Evolutionary conservation across 2,797 vertebrate species (phyloP), one percentile per base, ranked within the genome.

Genomic region (Phataginus tricuspis): DNA sequence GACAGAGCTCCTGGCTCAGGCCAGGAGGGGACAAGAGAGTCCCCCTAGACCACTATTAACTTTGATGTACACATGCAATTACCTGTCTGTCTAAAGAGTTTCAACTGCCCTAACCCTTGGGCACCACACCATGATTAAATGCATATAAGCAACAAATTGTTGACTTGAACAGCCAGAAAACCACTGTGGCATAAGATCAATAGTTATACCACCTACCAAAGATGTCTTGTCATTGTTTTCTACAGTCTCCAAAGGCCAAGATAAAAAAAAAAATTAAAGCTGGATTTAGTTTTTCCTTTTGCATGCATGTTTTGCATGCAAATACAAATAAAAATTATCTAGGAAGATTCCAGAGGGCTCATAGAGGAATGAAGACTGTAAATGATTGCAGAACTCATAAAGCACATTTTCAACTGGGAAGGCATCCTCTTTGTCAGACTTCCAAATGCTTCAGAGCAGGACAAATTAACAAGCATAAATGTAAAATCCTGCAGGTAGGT

Each of bases 61-160:
- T 98, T 97, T 97, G 96, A 98, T 97, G 95, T 96, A 84, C 93
- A 95, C 64, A 86, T 90, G 96, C 91, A 98, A 96, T 98, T 97
- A 97, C 93, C 86, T 95, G 72, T 85, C 68, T 83, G 49, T 94
- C 63, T 91, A 87, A 94, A 96, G 59, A 91, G 49, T 94, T 85
- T 82, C 96, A 94, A 69, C 85, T 77, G 31, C 91, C 93, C 68
- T 91, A 93, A 95, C 57, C 95, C 92, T 75, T 97, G 83, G 77
- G 63, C 3, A 90, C 79, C 61, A 68, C 83, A 91, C 27, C 34
- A 59, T 97, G 93, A 97, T 97, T 96, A 97, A 97, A 94, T 86
- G 96, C n/a, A 69, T 2, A 39, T 8, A 78, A 71, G 80, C 94
- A 97, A 96, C 94, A 95, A 61, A 39, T 94, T 90, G 80, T 92